Base-by-base conservation (phyloP, 2,797 vertebrate genomes). In the Poecilia picta region DNA sequence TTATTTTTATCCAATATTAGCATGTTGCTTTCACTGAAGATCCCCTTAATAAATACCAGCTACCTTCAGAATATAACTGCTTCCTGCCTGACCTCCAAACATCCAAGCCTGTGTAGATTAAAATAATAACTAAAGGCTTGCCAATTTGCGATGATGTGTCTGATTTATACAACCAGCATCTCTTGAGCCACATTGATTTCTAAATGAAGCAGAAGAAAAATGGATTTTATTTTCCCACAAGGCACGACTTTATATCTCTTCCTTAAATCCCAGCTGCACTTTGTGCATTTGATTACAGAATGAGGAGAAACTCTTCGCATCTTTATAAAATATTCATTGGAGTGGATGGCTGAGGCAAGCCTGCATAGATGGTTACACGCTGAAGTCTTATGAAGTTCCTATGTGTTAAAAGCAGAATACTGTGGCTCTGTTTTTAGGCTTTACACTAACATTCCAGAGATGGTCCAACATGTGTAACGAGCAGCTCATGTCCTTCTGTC, bases 271-370 rank as follows among this genome's bases (percentile, higher is more conserved):
- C 90, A 51, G 89, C 91, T 94, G 94, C 87, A 85, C 93, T 89
- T 88, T 91, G 89, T 94, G 95, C 91, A 95, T 96, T 94, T 95
- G 94, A 96, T 95, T 95, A 95, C 92, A 93, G 93, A 86, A 89
- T 81, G 89, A 90, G 88, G 85, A 91, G 90, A 87, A 89, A 94
- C 93, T 94, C 94, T 95, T 95, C 94, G 95, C 95, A 95, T 95
- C 95, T 95, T 94, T 94, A 96, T 96, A 95, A 96, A 96, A 96
- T 95, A 96, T 96, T 95, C 93, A 96, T 95, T 41, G 77, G 80
- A 88, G 85, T 84, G 88, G 91, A 93, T 92, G 90, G 88, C 91
- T 93, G 89, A 94, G 92, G 89, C 93, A 88, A 90, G 82, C 86
- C 88, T 92, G 81, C 82, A 88, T 89, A 83, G 85, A 89, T 89